These are phyloP conservation scores for Erethizon dorsatum DNA, from an alignment of 2,797 vertebrate genomes.

Conservation along the genomic window DNA sequence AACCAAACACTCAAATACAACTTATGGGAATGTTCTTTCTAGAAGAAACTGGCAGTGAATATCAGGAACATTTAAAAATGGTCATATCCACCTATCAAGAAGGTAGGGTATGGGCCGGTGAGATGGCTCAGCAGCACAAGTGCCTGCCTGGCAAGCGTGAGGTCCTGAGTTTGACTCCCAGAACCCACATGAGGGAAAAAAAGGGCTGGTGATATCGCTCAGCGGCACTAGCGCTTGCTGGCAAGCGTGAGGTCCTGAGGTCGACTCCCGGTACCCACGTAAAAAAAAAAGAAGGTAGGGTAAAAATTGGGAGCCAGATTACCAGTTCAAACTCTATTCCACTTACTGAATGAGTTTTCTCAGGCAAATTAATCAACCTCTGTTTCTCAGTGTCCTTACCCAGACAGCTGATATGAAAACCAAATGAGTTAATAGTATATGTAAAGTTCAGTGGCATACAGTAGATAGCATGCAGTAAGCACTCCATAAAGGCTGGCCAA, in stretches of 20 bases:
- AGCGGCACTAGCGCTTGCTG: no score
- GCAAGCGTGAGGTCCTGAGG: no score
- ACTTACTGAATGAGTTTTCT: not conserved
- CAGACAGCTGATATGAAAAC: not conserved
- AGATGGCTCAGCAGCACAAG: no score
- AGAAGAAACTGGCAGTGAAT: not conserved
- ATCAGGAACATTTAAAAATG: conserved; percentile 12
- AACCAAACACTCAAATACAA: conserved; percentile 24
- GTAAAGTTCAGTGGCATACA: not conserved
- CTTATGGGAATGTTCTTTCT: not conserved
- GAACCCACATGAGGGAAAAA: no score
- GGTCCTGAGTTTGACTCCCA: no score
- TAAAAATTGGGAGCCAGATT: not conserved
- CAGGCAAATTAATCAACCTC: not conserved
- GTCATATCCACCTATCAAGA: not conserved
- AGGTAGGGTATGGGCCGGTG: no score
- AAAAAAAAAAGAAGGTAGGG: no score
- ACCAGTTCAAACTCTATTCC: not conserved
- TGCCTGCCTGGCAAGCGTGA: no score
- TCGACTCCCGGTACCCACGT: no score
- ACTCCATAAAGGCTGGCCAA: not conserved
- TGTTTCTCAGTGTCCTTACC: not conserved
- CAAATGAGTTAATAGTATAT: not conserved
- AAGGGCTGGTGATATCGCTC: no score
- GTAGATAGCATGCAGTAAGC: not conserved